These are phyloP conservation scores for Novumbra hubbsi DNA, from an alignment of 2,797 vertebrate species.

Conservation along the genomic window DNA sequence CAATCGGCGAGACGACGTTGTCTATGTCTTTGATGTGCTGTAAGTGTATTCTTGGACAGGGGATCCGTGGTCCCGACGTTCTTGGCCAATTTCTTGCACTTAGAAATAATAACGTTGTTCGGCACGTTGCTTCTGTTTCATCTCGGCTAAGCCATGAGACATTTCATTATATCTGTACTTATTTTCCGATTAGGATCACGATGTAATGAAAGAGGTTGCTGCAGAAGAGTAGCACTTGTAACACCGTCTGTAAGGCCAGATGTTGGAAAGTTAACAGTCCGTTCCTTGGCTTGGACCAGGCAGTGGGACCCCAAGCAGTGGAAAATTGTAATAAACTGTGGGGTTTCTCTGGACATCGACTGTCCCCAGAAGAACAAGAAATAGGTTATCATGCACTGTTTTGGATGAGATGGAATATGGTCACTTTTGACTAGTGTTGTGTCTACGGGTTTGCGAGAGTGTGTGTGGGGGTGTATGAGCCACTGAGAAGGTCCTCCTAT, in stretches of 20 bases:
- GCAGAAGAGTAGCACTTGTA: constrained; percentile 1
- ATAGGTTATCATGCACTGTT: too few relatives aligned
- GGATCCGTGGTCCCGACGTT: background rate
- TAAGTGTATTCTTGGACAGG: background rate
- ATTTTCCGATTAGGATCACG: constrained; percentile 4
- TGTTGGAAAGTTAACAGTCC: constrained; percentile 20
- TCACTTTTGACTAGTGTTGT: too few relatives aligned
- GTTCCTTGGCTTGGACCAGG: too few relatives aligned
- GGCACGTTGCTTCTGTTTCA: background rate
- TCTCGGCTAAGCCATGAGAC: background rate
- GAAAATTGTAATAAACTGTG: too few relatives aligned
- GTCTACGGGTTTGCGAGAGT: too few relatives aligned
- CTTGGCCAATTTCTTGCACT: constrained; percentile 25
- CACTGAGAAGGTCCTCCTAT: too few relatives aligned
- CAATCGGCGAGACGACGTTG: background rate
- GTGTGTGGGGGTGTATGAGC: too few relatives aligned
- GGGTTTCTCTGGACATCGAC: too few relatives aligned
- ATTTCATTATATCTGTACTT: constrained; percentile 4
- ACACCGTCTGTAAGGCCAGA: background rate
- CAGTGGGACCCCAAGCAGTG: too few relatives aligned
- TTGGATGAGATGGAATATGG: too few relatives aligned
- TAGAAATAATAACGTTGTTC: background rate
- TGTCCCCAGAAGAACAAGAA: too few relatives aligned
- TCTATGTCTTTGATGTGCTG: background rate
- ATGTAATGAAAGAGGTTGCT: background rate